phyloP scores from a whole-genome alignment of 2,113 vertebrate species.

The Nibea albiflora region DNA sequence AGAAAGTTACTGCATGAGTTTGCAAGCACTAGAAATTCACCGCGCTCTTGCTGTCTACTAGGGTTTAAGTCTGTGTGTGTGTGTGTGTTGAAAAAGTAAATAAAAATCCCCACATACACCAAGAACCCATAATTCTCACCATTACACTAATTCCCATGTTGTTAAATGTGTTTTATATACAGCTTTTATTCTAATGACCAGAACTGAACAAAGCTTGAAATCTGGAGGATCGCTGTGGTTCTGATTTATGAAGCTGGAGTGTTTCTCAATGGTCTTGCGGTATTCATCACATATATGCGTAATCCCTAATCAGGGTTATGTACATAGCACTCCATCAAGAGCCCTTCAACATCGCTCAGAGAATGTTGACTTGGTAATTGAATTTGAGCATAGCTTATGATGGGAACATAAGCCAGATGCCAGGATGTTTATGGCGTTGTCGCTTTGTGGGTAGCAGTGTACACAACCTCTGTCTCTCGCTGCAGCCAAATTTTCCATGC shows the following conservation, averaged over 20 bases:
- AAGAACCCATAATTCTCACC: constrained; percentile 41
- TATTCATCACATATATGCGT: constrained; percentile 62
- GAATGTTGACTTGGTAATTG: constrained; percentile 73
- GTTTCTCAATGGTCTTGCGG: constrained; percentile 66
- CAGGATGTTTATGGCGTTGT: constrained; percentile 76
- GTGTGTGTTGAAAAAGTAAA: constrained; percentile 22
- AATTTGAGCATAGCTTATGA: constrained; percentile 72
- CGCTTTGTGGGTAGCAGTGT: constrained; percentile 74
- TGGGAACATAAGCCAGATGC: constrained; percentile 78
- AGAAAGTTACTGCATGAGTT: constrained; percentile 8
- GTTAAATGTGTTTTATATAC: constrained; percentile 58
- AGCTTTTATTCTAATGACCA: constrained; percentile 35
- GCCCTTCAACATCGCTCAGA: constrained; percentile 60
- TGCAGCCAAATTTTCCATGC: constrained; percentile 66
- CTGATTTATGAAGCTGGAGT: constrained; percentile 55
- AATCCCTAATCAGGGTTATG: constrained; percentile 68
- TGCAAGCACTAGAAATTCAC: constrained; percentile 9
- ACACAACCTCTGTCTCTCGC: constrained; percentile 70
- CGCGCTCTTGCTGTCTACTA: constrained; percentile 1
- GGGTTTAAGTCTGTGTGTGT: neutral
- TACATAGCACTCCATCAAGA: constrained; percentile 70
- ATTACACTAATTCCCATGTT: constrained; percentile 39
- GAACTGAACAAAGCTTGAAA: constrained; percentile 47
- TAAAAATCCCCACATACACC: constrained; percentile 27
- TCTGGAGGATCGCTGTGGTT: constrained; percentile 49